Conservation (phyloP, 2,797 vertebrate genomes). For the Gallinago solitaria region DNA sequence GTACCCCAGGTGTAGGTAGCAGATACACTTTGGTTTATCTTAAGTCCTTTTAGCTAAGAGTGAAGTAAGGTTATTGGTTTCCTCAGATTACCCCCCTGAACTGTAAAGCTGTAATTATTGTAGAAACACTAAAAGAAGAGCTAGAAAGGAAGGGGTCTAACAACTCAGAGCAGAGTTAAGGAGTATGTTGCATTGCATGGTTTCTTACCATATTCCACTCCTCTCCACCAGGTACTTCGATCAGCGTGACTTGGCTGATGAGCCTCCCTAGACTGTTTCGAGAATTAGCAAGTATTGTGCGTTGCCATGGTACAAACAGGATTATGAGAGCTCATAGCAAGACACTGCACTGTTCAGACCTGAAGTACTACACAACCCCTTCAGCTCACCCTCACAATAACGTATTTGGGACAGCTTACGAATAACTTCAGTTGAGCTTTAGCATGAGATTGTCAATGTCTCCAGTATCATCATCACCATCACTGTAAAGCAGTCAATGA, state of each 20-base stretch:
- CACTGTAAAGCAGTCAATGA: background rate
- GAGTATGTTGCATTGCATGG: background rate
- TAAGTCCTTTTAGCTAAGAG: background rate
- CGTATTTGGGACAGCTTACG: background rate
- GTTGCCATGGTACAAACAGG: background rate
- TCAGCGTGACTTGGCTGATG: constrained; percentile 85
- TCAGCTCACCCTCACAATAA: background rate
- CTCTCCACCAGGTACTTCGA: constrained; percentile 82
- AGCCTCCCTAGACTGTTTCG: constrained; percentile 70
- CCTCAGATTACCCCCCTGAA: background rate
- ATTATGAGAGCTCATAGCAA: background rate
- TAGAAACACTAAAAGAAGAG: background rate
- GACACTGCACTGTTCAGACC: background rate
- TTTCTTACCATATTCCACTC: background rate
- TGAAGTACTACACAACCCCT: background rate
- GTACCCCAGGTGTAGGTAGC: background rate
- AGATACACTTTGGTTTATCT: background rate
- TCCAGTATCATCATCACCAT: background rate
- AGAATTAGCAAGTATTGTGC: background rate
- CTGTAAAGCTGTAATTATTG: background rate
- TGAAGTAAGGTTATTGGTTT: background rate
- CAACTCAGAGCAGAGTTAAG: background rate
- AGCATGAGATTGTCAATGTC: background rate
- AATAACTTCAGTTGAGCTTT: background rate
- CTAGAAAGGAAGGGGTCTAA: background rate